Percentiles rank a stretch among this genome's conserved stretches.
These are phyloP conservation scores for Lepetodrilus schrolli DNA, from an alignment of 2,888 invertebrate species.

Conservation along the genomic window DNA sequence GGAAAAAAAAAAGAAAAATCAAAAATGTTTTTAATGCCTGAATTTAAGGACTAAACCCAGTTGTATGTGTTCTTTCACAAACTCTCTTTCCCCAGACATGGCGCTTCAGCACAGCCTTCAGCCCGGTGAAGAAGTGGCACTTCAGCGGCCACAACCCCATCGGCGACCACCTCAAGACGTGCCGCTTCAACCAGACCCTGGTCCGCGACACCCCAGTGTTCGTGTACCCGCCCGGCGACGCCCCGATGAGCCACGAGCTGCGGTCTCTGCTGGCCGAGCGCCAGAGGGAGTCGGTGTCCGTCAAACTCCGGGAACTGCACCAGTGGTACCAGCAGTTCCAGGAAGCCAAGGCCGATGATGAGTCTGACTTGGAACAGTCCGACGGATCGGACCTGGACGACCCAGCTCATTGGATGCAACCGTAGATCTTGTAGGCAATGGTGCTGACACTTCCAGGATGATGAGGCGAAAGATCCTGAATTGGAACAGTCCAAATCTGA, in stretches of 20 bases:
- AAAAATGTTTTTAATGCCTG: too few relatives aligned
- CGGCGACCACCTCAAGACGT: slow-evolving; percentile 74
- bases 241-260: slow-evolving; percentile 29
- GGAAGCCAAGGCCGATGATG: too few relatives aligned
- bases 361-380: too few relatives aligned
- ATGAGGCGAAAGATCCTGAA: too few relatives aligned
- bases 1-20: too few relatives aligned
- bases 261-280: slow-evolving; percentile 8
- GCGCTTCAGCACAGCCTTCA: slow-evolving; percentile 76
- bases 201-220: slow-evolving; percentile 31
- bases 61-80: too few relatives aligned
- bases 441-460: too few relatives aligned
- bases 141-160: slow-evolving; percentile 70
- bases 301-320: slow-evolving; percentile 21
- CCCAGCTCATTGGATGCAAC: too few relatives aligned
- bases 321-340: slow-evolving; percentile 10
- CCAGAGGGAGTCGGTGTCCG: slow-evolving; percentile 23
- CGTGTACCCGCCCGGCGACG: slow-evolving; percentile 26
- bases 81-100: slow-evolving; percentile 67
- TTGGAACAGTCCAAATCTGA: too few relatives aligned
- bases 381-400: too few relatives aligned
- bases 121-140: slow-evolving; percentile 75
- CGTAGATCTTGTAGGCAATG: too few relatives aligned
- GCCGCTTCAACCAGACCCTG: slow-evolving; percentile 70
- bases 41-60: too few relatives aligned